phyloP scores from a whole-genome alignment of 2,888 invertebrate species.

The Horisme vitalbata region DNA sequence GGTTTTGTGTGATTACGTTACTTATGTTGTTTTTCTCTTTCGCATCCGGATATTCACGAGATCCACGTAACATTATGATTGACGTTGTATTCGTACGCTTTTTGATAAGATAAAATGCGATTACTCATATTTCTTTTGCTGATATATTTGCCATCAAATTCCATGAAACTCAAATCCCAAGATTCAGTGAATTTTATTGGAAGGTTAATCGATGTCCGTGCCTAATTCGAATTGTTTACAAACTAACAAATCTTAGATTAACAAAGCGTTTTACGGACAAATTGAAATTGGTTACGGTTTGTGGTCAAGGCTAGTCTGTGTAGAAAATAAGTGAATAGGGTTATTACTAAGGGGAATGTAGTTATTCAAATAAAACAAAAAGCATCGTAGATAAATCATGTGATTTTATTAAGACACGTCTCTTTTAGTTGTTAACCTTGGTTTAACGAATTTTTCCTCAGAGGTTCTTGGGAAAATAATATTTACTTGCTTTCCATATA shows the following conservation, averaged over 20 bases:
- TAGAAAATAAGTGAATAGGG: too few relatives aligned
- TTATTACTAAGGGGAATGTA: too few relatives aligned
- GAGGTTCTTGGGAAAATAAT: too few relatives aligned
- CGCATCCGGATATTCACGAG: slow-evolving; percentile 28
- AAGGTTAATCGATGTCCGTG: slow-evolving; percentile 18
- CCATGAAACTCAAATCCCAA: too few relatives aligned
- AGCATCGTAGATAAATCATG: too few relatives aligned
- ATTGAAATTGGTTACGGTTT: slow-evolving; percentile 45
- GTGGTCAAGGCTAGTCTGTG: slow-evolving; percentile 47
- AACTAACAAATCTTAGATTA: slow-evolving; percentile 33
- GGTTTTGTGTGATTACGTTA: slow-evolving; percentile 27
- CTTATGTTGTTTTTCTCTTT: slow-evolving; percentile 27
- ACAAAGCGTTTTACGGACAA: slow-evolving; percentile 40
- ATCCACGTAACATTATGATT: slow-evolving; percentile 22
- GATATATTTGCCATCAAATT: slow-evolving; percentile 2
- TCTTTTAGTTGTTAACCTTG: too few relatives aligned
- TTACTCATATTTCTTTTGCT: slow-evolving; percentile 4
- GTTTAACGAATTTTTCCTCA: too few relatives aligned
- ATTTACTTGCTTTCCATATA: too few relatives aligned
- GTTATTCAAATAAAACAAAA: too few relatives aligned
- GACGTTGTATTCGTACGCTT: slow-evolving; percentile 11
- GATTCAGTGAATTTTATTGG: neutral
- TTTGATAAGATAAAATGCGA: slow-evolving; percentile 27
- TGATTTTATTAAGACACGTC: too few relatives aligned
- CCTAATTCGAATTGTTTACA: slow-evolving; percentile 27